These are phyloP conservation scores for Melipona bicolor DNA, from an alignment of 2,888 invertebrate genomes.

Conservation along the genomic window DNA sequence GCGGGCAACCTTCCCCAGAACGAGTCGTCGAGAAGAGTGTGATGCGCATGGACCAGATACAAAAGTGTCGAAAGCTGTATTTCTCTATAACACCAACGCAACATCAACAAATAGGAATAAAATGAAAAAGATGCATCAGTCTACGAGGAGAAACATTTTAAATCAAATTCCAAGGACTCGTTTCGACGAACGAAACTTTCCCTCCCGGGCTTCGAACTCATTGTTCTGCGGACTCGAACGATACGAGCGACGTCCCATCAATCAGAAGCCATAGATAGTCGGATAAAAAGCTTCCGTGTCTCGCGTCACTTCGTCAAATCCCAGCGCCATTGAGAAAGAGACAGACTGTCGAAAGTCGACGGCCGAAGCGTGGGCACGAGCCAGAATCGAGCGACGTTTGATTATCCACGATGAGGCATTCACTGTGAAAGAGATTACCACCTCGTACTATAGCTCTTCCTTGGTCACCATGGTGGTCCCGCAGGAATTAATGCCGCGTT, in stretches of 20 bases:
- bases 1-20: slow-evolving; percentile 74
- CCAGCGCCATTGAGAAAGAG: slow-evolving; percentile 39
- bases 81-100: too few species aligned
- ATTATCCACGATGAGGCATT: slow-evolving; percentile 58
- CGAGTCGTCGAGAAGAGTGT: slow-evolving; percentile 33
- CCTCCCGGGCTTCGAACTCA: neutral
- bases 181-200: neutral
- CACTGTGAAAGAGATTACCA: slow-evolving; percentile 66
- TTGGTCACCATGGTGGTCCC: slow-evolving; percentile 63
- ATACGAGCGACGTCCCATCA: neutral
- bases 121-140: neutral
- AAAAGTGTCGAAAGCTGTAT: slow-evolving; percentile 50
- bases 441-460: slow-evolving; percentile 57
- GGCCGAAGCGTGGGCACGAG: slow-evolving; percentile 63
- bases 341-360: slow-evolving; percentile 18
- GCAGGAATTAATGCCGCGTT: slow-evolving; percentile 75
- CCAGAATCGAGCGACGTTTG: slow-evolving; percentile 57
- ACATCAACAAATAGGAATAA: neutral
- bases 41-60: slow-evolving; percentile 47
- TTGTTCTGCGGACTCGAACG: neutral
- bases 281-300: slow-evolving; percentile 21
- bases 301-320: slow-evolving; percentile 34
- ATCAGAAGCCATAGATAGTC: slow-evolving; percentile 15
- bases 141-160: neutral
- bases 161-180: neutral